These are phyloP conservation scores for Atherinosoma microstoma DNA, from an alignment of 2,797 vertebrate species.

Conservation along the genomic window DNA sequence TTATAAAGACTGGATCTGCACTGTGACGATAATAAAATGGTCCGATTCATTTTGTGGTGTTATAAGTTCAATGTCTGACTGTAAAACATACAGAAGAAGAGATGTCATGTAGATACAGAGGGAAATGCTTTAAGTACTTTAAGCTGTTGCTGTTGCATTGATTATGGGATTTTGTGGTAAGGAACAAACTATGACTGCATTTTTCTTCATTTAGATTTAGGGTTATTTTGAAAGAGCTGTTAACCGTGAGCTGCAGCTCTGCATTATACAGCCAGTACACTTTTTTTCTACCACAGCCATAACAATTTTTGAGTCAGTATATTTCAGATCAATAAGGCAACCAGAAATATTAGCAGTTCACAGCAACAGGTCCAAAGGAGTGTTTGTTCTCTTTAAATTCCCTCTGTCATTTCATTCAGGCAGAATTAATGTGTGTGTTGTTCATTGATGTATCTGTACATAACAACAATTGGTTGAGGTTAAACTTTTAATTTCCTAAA, in stretches of 20 bases:
- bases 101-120: not conserved
- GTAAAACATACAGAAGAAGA: not conserved
- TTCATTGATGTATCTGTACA: not conserved
- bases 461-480: not conserved
- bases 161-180: not conserved
- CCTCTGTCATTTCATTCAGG: not conserved
- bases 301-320: constrained; percentile 36
- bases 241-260: not conserved
- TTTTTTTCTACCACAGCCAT: constrained; percentile 34
- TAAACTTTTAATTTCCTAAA: not conserved
- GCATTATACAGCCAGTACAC: not conserved
- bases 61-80: not conserved
- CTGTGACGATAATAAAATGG: not conserved
- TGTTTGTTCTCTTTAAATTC: not conserved
- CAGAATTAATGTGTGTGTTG: not conserved
- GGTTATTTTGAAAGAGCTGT: constrained; percentile 6
- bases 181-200: not conserved
- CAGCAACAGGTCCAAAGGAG: constrained; percentile 5
- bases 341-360: constrained; percentile 50
- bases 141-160: not conserved
- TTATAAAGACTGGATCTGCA: too few relatives aligned
- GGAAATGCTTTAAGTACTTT: too few relatives aligned
- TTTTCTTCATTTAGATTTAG: not conserved
- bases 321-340: constrained; percentile 42
- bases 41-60: not conserved